These are phyloP conservation scores for Pipa parva DNA, from an alignment of 2,113 vertebrate species.

Conservation along the genomic window DNA sequence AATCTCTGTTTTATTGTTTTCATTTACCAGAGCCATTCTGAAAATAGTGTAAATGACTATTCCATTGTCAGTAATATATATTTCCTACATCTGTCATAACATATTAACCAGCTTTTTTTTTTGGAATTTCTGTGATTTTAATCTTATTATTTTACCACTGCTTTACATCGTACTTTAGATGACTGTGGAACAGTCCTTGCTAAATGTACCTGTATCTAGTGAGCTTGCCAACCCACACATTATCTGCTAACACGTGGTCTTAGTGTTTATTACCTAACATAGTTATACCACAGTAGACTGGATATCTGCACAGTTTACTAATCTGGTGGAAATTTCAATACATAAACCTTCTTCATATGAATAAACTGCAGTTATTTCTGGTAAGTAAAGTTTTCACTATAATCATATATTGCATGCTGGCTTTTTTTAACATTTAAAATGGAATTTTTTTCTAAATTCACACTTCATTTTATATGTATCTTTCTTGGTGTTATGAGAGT, in stretches of 20 bases:
- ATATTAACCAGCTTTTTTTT: constrained; percentile 20
- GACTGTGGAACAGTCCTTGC: constrained; percentile 8
- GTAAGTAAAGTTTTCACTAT: no score
- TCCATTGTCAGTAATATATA: constrained; percentile 36
- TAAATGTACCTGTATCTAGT: constrained; percentile 23
- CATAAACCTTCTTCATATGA: no score
- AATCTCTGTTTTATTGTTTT: constrained; percentile 18
- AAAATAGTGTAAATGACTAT: constrained; percentile 32
- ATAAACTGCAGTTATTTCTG: no score
- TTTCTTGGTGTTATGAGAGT: no score
- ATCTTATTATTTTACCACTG: no score
- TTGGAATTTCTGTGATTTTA: constrained; percentile 23
- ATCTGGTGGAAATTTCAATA: constrained; percentile 32
- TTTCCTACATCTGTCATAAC: constrained; percentile 37
- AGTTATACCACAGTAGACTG: constrained; percentile 24
- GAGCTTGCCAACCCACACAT: constrained; percentile 30
- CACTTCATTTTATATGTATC: no score
- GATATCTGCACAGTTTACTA: constrained; percentile 11
- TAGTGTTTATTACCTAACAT: constrained; percentile 37
- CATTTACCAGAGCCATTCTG: constrained; percentile 18
- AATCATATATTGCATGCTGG: no score
- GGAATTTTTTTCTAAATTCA: no score
- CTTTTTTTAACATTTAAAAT: no score
- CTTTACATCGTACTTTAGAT: constrained; percentile 14
- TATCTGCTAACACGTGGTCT: constrained; percentile 31